phyloP scores from a whole-genome alignment of 2,888 invertebrate genomes.

The Ennomos erosarius region DNA sequence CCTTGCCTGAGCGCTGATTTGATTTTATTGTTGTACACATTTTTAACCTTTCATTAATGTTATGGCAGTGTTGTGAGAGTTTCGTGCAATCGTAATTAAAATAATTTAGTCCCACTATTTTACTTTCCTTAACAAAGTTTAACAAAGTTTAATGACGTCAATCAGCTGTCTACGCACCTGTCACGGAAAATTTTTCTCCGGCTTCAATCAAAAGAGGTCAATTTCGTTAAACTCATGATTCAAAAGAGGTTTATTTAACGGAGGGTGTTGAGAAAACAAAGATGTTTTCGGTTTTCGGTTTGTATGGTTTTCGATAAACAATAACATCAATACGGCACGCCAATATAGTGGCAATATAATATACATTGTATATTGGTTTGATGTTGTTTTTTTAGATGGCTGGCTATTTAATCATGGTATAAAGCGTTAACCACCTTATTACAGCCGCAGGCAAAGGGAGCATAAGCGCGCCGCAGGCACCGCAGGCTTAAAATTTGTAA shows the following conservation, averaged over 20 bases:
- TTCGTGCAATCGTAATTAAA: slow-evolving; percentile 3
- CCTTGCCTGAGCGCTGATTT: slow-evolving; percentile 47
- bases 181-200: slow-evolving; percentile 1
- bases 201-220: slow-evolving; percentile 1
- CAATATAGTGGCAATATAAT: no score
- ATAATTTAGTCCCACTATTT: background rate
- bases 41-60: slow-evolving; percentile 32
- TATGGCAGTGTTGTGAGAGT: slow-evolving; percentile 2
- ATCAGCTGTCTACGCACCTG: slow-evolving; percentile 7
- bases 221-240: background rate
- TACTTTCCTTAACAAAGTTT: slow-evolving; percentile 2
- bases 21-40: slow-evolving; percentile 49
- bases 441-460: no score
- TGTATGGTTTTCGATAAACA: no score
- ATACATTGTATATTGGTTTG: no score
- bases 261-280: no score
- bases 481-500: no score
- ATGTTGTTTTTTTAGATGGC: no score
- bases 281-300: no score
- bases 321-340: no score
- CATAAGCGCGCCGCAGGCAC: no score
- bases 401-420: no score
- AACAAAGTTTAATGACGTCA: slow-evolving; percentile 8
- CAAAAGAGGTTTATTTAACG: background rate
- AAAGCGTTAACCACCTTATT: no score